phyloP scores from a whole-genome alignment of 53 echinoderm and acorn worm species.

The Henricia sp. region DNA sequence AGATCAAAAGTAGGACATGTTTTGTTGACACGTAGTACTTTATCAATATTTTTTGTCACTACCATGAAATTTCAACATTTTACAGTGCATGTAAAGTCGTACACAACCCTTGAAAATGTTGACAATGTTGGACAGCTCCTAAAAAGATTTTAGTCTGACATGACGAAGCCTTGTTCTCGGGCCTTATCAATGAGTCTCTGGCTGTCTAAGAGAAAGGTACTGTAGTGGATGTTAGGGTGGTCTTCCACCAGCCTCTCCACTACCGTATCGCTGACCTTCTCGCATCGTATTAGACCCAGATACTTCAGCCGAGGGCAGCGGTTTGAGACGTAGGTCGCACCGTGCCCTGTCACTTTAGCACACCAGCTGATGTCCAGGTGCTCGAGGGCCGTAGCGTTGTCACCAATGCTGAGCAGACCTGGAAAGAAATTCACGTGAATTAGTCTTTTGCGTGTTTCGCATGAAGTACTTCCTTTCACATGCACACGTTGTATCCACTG shows the following conservation, averaged over 20 bases:
- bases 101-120: no score
- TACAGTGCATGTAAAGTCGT: no score
- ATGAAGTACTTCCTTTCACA: no score
- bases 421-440: not conserved
- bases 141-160: conserved; percentile 10
- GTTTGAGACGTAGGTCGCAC: conserved; percentile 52
- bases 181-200: conserved; percentile 69
- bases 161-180: conserved; percentile 41
- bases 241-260: conserved; percentile 51
- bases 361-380: conserved; percentile 76
- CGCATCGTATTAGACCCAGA: conserved; percentile 71
- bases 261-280: conserved; percentile 46
- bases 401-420: conserved; percentile 66
- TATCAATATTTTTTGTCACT: no score
- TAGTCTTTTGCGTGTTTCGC: no score
- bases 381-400: conserved; percentile 36
- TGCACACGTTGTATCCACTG: no score
- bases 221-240: conserved; percentile 64
- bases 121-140: no score
- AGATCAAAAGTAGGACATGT: no score
- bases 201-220: conserved; percentile 74
- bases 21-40: no score
- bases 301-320: conserved; percentile 63
- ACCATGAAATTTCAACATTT: no score
- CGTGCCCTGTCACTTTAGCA: conserved; percentile 39